Base-by-base conservation (phyloP, 1,140 invertebrate species). In the Heterodera schachtii region DNA sequence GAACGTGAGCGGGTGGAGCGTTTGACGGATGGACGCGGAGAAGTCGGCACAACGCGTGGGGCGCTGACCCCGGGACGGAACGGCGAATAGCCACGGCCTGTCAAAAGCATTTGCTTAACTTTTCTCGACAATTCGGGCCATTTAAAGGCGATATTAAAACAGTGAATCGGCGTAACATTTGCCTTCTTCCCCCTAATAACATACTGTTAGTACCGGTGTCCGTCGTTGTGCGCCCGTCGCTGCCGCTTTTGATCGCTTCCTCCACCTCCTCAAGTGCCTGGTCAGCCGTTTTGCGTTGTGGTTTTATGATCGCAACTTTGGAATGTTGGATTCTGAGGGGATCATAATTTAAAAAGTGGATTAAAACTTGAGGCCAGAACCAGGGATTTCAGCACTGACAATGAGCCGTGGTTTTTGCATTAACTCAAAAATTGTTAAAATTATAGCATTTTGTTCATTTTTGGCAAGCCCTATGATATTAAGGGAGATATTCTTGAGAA, bases 241-340 rank as follows among this genome's bases (percentile, higher is more conserved):
- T 74, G 49, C 71, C 75, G 19, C 71, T 71, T 49, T 78, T 73
- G 75, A 90, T 89, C 9, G 88, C 88, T 75, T 90, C 89, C 73
- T 89, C 88, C 49, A 89, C 81, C 82, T 89, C 88, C 52, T 88
- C 89, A 47, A 89, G 66, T 46, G 88, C 89, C 82, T 89, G 87
- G 31, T 89, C 89, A 7, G 87, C 85, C 0, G 88, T 89, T 75
- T 89, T 89, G n/a, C 85, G 83, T 67, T 89, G 85, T 8, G 88
- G 88, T 74, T 89, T 89, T 57, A 89, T 85, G 57, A 89, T 89
- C 3, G 89, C 88, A 9, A 89, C 88, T 66, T 84, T 79, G 64
- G 89, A 90, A 73, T 89, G 89, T 78, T 87, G 86, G 64, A 90
- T 89, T 80, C 88, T 88, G 75, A 75, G 47, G 41, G 3, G 44